Conservation (phyloP, 2,797 vertebrate genomes). For the Rhinella marina region DNA sequence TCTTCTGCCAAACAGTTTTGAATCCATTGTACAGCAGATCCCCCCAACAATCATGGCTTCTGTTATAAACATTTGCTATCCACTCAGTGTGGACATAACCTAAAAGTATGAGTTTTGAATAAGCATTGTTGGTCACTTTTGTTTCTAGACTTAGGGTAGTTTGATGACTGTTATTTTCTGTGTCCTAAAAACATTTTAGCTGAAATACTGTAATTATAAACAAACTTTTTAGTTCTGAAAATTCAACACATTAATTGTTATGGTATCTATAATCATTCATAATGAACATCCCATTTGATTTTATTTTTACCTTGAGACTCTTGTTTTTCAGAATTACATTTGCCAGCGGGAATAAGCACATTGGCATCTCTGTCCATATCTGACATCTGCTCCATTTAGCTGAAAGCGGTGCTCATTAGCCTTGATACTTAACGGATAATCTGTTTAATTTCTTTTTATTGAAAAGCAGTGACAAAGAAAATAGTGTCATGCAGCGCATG, state of each 20-base stretch:
- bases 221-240: neutral
- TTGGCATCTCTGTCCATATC: constrained; percentile 28
- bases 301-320: constrained; percentile 5
- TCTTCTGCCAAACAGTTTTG: too few relatives aligned
- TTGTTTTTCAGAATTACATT: constrained; percentile 32
- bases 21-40: too few relatives aligned
- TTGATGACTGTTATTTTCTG: neutral
- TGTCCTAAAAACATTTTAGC: neutral
- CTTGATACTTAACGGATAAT: constrained; percentile 39
- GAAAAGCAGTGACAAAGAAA: neutral
- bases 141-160: neutral
- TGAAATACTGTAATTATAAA: neutral
- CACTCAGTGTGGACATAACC: too few relatives aligned
- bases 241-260: neutral
- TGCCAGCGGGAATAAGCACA: constrained; percentile 27
- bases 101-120: too few relatives aligned
- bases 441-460: constrained; percentile 29
- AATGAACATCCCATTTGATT: neutral
- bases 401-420: constrained; percentile 34
- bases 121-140: too few relatives aligned
- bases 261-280: neutral
- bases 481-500: neutral
- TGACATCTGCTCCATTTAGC: constrained; percentile 39
- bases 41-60: too few relatives aligned
- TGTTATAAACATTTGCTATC: too few relatives aligned